These are phyloP conservation scores for Lemur catta DNA, from an alignment of 2,797 vertebrate genomes.

Conservation along the genomic window DNA sequence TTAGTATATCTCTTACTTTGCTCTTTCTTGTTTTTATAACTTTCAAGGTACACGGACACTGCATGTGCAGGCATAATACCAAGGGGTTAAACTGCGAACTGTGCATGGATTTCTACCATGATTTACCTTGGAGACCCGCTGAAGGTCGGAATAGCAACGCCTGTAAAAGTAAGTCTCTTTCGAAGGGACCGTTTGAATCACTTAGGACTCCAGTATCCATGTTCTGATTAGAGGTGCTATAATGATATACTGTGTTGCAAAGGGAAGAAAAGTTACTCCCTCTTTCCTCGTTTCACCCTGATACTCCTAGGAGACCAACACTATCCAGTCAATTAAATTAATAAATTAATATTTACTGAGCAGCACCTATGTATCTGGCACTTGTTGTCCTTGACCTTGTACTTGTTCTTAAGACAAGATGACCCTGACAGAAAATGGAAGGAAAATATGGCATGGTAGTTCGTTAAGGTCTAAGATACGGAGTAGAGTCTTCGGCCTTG, in stretches of 20 bases:
- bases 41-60: slow-evolving; percentile 94
- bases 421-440: background rate
- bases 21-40: background rate
- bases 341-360: background rate
- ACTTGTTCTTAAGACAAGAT: slow-evolving; percentile 3
- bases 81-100: slow-evolving; percentile 96
- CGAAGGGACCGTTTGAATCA: background rate
- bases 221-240: background rate
- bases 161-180: slow-evolving; percentile 92
- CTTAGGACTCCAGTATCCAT: background rate
- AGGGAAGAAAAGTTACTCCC: background rate
- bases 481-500: background rate
- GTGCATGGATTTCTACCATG: slow-evolving; percentile 96
- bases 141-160: slow-evolving; percentile 96
- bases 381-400: background rate
- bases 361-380: background rate
- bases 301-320: background rate
- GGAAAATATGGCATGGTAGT: background rate
- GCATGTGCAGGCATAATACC: slow-evolving; percentile 97
- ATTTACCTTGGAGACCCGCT: slow-evolving; percentile 95
- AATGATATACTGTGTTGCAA: background rate
- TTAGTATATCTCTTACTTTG: background rate
- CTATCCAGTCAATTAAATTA: background rate
- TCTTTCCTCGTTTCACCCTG: background rate
- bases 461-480: background rate